phyloP scores from a whole-genome alignment of 1,140 invertebrate genomes.

The Calliopsis andreniformis region DNA sequence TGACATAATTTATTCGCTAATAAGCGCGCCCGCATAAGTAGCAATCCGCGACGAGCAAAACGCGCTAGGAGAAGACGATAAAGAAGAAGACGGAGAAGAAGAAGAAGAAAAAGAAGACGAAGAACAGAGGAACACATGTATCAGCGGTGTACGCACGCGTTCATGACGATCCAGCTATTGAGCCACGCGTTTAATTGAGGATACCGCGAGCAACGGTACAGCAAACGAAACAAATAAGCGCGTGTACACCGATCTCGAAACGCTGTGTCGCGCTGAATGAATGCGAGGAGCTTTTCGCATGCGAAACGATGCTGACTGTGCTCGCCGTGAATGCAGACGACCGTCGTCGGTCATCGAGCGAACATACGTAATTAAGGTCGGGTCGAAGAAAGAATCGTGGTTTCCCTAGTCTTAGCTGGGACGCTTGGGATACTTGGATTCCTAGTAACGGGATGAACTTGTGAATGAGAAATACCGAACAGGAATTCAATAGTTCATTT shows the following conservation, averaged over 20 bases:
- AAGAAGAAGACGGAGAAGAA: not conserved
- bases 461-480: too few species aligned
- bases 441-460: too few species aligned
- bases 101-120: too few species aligned
- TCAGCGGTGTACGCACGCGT: not conserved
- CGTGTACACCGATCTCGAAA: slow-evolving; percentile 44
- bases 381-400: too few species aligned
- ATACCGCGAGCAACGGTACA: slow-evolving; percentile 50
- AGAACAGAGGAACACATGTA: slow-evolving; percentile 2
- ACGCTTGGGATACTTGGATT: too few species aligned
- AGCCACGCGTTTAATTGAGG: slow-evolving; percentile 41
- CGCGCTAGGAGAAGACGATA: not conserved
- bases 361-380: slow-evolving; percentile 36
- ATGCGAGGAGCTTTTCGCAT: slow-evolving; percentile 8
- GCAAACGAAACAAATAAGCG: slow-evolving; percentile 23
- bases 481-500: too few species aligned
- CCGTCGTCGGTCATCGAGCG: not conserved
- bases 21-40: slow-evolving; percentile 1
- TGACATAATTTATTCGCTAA: slow-evolving; percentile 60
- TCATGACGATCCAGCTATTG: slow-evolving; percentile 28
- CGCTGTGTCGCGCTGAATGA: slow-evolving; percentile 21
- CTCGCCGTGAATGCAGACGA: slow-evolving; percentile 10
- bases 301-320: not conserved
- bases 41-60: slow-evolving; percentile 7
- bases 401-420: too few species aligned